phyloP scores from a whole-genome alignment of 2,113 vertebrate species.

The Sturnira hondurensis region DNA sequence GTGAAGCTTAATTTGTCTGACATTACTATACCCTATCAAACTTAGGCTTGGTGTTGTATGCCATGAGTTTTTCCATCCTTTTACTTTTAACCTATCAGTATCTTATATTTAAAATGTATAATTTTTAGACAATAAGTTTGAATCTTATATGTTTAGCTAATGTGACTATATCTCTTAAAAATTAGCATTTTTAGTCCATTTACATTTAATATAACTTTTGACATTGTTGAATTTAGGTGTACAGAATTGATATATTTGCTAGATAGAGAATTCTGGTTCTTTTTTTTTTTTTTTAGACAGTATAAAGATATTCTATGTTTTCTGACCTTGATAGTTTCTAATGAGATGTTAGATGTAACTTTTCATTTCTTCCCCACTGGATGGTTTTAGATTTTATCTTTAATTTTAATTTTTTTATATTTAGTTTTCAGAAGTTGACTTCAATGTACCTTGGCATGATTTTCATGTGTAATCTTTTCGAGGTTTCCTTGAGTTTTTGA shows the following conservation, averaged over 20 bases:
- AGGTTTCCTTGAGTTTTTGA: not conserved
- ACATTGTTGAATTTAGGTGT: not conserved
- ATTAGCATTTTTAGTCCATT: not conserved
- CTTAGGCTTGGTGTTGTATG: not conserved
- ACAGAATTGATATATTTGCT: not conserved
- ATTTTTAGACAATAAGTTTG: not conserved
- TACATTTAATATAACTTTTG: constrained; percentile 29
- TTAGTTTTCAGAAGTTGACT: not conserved
- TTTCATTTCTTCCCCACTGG: not conserved
- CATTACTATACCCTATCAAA: not conserved
- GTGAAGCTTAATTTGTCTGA: not conserved
- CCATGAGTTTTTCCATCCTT: not conserved
- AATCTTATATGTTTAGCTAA: not conserved
- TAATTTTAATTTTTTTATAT: not conserved
- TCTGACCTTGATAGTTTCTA: not conserved
- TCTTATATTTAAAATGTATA: not conserved
- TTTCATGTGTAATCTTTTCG: constrained; percentile 3
- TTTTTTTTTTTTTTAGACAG: not conserved
- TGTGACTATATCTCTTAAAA: not conserved
- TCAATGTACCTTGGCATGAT: not conserved
- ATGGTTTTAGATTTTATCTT: not conserved
- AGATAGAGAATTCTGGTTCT: not conserved
- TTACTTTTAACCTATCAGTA: not conserved
- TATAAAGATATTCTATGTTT: not conserved
- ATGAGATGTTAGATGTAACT: not conserved